Base-by-base conservation (phyloP, 2,888 invertebrate species). In the Dioctria rufipes region DNA sequence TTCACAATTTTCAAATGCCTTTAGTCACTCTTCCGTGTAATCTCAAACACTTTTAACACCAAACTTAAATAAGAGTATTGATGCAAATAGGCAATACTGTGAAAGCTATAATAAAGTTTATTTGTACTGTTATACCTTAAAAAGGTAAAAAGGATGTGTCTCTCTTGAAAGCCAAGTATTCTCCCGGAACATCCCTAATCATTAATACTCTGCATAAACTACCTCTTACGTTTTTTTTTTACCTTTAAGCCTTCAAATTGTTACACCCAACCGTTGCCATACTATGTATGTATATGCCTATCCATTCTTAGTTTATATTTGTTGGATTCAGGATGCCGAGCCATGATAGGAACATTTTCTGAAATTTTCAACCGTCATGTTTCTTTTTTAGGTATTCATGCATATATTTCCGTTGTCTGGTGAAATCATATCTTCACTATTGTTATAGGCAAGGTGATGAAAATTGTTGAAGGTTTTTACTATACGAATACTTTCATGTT, bases 331-430 rank as follows among this genome's bases (percentile, higher is more conserved):
- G 25, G 25, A 25, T 25, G 25, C 25, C 25, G 25, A 37, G 5
- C 63, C 63, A 43, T 63, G 39, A 46, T 49, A 2, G 77, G 63
- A 63, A 63, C n/a, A 77, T 77, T 77, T 77, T 61, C 77, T 13
- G 49, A 63, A 63, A 77, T 63, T 77, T 77, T 77, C 46, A 51
- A 77, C 49, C 37, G 77, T 77, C 77, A 77, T 77, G 77, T 49
- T 77, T 77, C 63, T 77, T 77, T 77, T 63, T 77, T 77, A 77
- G 63, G 46, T 46, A 51, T 49, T 11, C 3, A 43, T 43, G 25
- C n/a, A n/a, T 8, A 54, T 25, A 61, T n/a, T 60, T 77, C 60
- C 25, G 25, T 49, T 49, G 11, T 13, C 8, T 39, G 73, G 61
- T 37, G n/a, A 63, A 46, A 77, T 77, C 49, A 77, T 1, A 0